phyloP scores from a whole-genome alignment of 2,888 invertebrate genomes.

The Prosapia bicincta region DNA sequence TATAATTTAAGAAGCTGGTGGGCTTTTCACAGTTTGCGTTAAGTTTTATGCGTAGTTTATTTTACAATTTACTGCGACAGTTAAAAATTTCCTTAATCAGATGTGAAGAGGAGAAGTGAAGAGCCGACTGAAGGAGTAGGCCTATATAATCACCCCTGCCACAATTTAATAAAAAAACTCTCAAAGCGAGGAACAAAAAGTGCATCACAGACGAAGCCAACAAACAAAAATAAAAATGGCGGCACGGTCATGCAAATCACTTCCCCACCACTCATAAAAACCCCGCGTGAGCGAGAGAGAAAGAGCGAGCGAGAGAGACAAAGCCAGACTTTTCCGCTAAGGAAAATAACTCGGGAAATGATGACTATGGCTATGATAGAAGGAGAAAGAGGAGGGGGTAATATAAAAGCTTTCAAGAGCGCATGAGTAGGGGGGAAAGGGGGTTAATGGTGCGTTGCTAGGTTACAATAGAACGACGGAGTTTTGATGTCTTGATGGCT shows the following conservation, averaged over 20 bases:
- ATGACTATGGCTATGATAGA: slow-evolving; percentile 20
- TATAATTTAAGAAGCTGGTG: too few relatives aligned
- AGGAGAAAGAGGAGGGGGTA: slow-evolving; percentile 12
- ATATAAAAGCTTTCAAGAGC: slow-evolving; percentile 31
- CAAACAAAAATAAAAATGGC: slow-evolving; percentile 34
- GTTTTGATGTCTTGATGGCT: slow-evolving; percentile 31
- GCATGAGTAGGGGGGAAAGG: slow-evolving; percentile 21
- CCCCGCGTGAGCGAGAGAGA: neutral
- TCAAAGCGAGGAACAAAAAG: slow-evolving; percentile 17
- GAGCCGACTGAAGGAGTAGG: neutral
- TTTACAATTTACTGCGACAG: too few relatives aligned
- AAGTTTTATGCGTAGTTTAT: too few relatives aligned
- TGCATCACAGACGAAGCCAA: slow-evolving; percentile 26
- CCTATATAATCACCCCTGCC: slow-evolving; percentile 19
- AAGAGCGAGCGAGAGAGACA: slow-evolving; percentile 13
- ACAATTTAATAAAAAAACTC: neutral
- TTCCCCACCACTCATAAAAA: slow-evolving; percentile 30
- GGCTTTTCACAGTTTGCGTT: too few relatives aligned
- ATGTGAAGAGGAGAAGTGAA: too few relatives aligned
- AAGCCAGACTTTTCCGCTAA: slow-evolving; percentile 22
- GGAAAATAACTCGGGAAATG: slow-evolving; percentile 18
- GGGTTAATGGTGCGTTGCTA: slow-evolving; percentile 47
- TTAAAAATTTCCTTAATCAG: too few relatives aligned
- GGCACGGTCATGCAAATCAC: slow-evolving; percentile 31
- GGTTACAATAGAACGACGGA: slow-evolving; percentile 47